Percentiles rank a stretch among this genome's conserved stretches.
Conservation (phyloP, 2,888 invertebrate species). For the Nasonia oneida region DNA sequence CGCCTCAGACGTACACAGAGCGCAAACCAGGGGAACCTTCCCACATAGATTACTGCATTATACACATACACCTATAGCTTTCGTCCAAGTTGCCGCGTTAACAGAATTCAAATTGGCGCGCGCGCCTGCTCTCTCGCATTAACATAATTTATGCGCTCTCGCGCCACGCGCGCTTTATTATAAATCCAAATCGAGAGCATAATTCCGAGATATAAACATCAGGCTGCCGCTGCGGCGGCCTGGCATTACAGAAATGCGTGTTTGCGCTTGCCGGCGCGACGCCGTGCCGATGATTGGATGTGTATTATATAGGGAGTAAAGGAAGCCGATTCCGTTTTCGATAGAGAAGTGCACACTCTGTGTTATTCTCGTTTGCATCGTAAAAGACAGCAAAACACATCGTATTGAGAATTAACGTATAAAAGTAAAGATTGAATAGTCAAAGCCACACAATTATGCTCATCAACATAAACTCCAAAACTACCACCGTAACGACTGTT, state of each 20-base stretch:
- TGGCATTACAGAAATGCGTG: constrained; percentile 32
- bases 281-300: no score
- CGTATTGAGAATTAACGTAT: no score
- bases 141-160: constrained; percentile 78
- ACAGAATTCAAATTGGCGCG: constrained; percentile 77
- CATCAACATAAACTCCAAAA: no score
- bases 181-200: constrained; percentile 75
- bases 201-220: constrained; percentile 73
- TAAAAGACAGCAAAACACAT: no score
- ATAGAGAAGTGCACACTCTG: no score
- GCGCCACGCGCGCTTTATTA: constrained; percentile 73
- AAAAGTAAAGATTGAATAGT: no score
- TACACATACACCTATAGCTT: neutral
- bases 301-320: no score
- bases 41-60: neutral
- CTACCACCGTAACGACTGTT: no score
- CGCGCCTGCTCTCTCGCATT: constrained; percentile 69
- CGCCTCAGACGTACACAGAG: neutral
- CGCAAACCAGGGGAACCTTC: neutral
- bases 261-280: neutral
- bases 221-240: constrained; percentile 9
- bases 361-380: no score
- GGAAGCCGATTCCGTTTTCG: neutral
- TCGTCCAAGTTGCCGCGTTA: constrained; percentile 73
- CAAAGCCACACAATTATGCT: no score